A percentile compares a stretch with the other conserved stretches of the same genome.
phyloP scores from a whole-genome alignment of 2,113 vertebrate species.

The Athene noctua region DNA sequence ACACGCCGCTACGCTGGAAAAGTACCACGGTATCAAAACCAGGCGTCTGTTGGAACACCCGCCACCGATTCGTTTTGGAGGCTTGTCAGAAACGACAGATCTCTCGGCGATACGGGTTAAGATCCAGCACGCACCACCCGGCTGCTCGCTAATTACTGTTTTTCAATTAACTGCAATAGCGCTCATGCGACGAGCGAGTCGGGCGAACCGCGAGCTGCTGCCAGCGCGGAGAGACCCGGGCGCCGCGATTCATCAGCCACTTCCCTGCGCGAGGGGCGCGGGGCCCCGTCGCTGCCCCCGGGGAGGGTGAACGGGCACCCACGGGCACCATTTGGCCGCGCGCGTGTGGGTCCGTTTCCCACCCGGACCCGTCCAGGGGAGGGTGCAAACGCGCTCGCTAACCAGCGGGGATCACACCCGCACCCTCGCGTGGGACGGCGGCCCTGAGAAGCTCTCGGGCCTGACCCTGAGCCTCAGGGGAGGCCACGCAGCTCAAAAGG shows the following conservation, averaged over 20 bases:
- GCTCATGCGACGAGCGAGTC: not conserved
- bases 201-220: not conserved
- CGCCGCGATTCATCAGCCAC: not conserved
- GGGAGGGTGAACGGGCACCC: not conserved
- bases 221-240: not conserved
- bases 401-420: accelerated
- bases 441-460: not conserved
- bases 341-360: too few species aligned
- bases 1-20: not conserved
- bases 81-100: not conserved
- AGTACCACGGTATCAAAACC: not conserved
- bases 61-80: not conserved
- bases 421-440: accelerated
- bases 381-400: accelerated
- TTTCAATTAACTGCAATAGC: not conserved
- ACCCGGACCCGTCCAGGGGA: accelerated
- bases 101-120: not conserved
- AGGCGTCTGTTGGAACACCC: not conserved
- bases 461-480: not conserved
- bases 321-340: not conserved
- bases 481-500: accelerated
- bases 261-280: not conserved
- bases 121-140: not conserved
- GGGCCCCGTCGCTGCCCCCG: accelerated
- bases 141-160: not conserved